Conservation (phyloP, 2,888 invertebrate genomes). For the Phengaris arion region DNA sequence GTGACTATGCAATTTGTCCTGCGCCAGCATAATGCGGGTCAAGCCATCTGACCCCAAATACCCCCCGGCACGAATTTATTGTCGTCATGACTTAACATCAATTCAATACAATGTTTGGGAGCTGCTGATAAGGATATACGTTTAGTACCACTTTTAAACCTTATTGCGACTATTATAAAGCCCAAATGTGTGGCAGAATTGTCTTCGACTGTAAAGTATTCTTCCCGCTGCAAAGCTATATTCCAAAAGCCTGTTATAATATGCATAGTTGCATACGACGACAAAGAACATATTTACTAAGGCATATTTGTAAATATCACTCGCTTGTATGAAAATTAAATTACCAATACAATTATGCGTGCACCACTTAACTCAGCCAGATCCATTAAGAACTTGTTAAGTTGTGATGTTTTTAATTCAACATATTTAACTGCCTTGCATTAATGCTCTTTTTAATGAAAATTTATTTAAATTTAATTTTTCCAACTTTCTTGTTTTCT, state of each 20-base stretch:
- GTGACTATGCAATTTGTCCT: constrained; percentile 38
- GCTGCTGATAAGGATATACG: constrained; percentile 9
- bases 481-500: constrained; percentile 9
- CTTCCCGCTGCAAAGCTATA: background rate
- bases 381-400: constrained; percentile 15
- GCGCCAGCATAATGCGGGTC: constrained; percentile 36
- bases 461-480: constrained; percentile 15
- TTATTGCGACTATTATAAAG: background rate
- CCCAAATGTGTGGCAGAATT: background rate
- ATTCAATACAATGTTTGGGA: constrained; percentile 25
- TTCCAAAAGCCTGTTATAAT: background rate
- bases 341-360: background rate
- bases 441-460: constrained; percentile 24
- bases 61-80: constrained; percentile 28
- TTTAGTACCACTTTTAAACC: constrained; percentile 31
- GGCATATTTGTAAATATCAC: background rate
- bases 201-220: background rate
- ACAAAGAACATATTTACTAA: no score
- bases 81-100: constrained; percentile 28
- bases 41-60: constrained; percentile 36
- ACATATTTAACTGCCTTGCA: background rate
- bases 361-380: background rate
- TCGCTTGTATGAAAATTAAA: background rate
- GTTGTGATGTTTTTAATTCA: background rate
- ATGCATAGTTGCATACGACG: background rate